Percentiles rank a stretch among this genome's conserved stretches.
Evolutionary conservation across 2,888 invertebrate genomes (phyloP).

Genomic region (Dysmachus trigonus): DNA sequence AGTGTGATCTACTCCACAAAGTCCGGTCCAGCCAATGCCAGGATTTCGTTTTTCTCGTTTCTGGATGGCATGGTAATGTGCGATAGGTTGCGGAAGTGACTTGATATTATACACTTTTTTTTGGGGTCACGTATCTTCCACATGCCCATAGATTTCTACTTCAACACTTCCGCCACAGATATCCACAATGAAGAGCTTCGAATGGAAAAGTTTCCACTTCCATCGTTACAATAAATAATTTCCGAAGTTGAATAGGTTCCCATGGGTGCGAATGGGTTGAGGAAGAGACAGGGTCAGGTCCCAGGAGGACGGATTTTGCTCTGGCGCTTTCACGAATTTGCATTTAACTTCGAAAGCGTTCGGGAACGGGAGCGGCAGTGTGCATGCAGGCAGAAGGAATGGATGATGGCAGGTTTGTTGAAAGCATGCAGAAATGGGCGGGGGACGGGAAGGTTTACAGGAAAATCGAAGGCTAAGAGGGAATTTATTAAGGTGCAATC

Average conservation of each 20-base stretch:
- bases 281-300: not conserved
- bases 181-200: not conserved
- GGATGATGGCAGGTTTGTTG: not conserved
- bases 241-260: not conserved
- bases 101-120: not conserved
- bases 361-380: not conserved
- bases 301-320: not conserved
- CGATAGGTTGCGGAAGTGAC: not conserved
- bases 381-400: not conserved
- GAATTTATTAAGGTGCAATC: conserved; percentile 25
- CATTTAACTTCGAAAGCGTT: conserved; percentile 1
- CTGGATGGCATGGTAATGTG: not conserved
- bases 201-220: conserved; percentile 9
- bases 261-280: not conserved
- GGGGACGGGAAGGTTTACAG: not conserved
- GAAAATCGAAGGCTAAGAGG: not conserved
- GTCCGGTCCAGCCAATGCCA: not conserved
- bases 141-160: not conserved
- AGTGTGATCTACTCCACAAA: not conserved
- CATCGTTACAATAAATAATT: conserved; percentile 8
- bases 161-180: conserved; percentile 6
- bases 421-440: not conserved
- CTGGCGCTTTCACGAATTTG: not conserved
- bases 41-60: not conserved
- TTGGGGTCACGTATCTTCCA: not conserved